Base-by-base conservation (phyloP, 2,113 vertebrate genomes). In the Hemichromis elongatus region DNA sequence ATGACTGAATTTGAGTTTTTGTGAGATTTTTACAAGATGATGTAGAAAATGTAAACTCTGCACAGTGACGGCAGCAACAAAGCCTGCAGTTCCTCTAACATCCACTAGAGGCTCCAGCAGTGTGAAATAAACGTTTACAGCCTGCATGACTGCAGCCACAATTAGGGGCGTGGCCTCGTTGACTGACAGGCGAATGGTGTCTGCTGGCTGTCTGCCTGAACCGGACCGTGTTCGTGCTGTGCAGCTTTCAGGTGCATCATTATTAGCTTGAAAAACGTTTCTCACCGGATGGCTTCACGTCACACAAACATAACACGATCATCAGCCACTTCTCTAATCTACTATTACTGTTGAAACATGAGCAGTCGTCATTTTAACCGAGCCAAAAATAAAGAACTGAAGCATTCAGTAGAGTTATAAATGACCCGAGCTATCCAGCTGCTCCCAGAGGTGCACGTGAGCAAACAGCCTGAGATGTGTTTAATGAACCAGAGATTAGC, bases 341-440 rank as follows among this genome's bases (percentile, higher is more conserved):
- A 73, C 4, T 37, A 21, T 13, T 63, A 63, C 59, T 35, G 6
- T 35, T 21, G 6, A 21, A 63, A 13, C 59, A 63, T 2, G 59
- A 63, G 4, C 59, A 30, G 24, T 30, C 24, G 7, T 42, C 6
- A 0, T 73, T 28, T 19, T 50, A 73, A 73, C 16, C 3, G 24
- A 73, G 16, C 42, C 68, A 73, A 73, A 73, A 73, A 28, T 28
- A 47, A 28, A 73, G 40, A 24, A 73, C 68, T 28, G 68, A 12
- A 26, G 9, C 40, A 28, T 47, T 45, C 42, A 47, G 33, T 37
- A 21, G 2, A 61, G 14, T 6, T 47, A 24, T 19, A 47, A 73
- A 73, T 47, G 68, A 50, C 68, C 68, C 0, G 42, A 50, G 24
- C 24, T 19, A 19, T 73, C 24, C 68, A 73, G 68, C 68, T 47